Evolutionary conservation across 2,797 vertebrate species (phyloP), one percentile per base, ranked within the genome.

Genomic region (Sphenopsis melanotis): DNA sequence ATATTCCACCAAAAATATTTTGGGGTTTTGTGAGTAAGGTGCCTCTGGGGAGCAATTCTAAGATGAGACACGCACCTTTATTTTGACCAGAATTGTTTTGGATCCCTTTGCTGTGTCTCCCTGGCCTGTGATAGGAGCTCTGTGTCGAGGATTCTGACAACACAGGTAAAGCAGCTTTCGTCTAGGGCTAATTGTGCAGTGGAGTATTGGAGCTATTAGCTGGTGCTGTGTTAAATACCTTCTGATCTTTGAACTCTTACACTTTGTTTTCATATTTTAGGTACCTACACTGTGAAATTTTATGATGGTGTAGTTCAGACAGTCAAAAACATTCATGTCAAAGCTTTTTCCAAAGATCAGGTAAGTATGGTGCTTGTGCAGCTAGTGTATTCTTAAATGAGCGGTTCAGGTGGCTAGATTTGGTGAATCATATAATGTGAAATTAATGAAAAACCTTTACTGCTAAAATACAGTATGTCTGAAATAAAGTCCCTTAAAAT

Each of bases 241-340:
- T 66, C 34, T 46, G 52, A 60, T 66, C 23, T 72, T 94, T 59
- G 37, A 87, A 75, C 7, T 80, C 24, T 87, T 91, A 39, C 5
- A 8, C 47, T 95, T 94, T 96, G 20, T 97, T 97, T 91, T 96
- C 83, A 56, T 94, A 91, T 96, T 97, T 96, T 96, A 99, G 99
- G 98, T 92, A 99, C 98, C 18, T 99, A 99, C 98, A 99, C 99
- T 46, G 99, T 99, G 96, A 99, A 99, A 61, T 99, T 99, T 98
- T 99, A 98, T 88, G 99, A 99, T 93, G 99, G 99, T 59, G 99
- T 99, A 96, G 97, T 99, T 97, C 99, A 99, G 97, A 99, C 98
- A 16, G 99, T 99, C 95, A 99, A 99, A 97, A 98, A 98, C 90
- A 99, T 99, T 92, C 99, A 99, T 94, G 98, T 99, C 94, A 99